Evolutionary conservation across 2,888 invertebrate genomes (phyloP), one percentile per base, ranked within the genome.

Genomic region (Hypselothyrea guttata): DNA sequence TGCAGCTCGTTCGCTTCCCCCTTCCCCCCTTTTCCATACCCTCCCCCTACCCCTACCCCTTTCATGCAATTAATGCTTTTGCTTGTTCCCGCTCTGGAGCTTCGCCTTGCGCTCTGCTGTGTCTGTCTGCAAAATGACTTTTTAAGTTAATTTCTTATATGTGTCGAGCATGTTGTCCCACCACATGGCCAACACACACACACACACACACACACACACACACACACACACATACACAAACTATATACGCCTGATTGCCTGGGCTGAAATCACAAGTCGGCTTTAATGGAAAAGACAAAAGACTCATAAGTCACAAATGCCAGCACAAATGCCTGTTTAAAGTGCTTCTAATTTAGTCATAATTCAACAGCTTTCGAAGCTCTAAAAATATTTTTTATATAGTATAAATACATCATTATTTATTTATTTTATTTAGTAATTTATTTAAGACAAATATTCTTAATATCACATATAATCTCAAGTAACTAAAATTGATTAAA

Each of bases 51-150:
- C 40, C 9, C 31, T 9, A 1, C 13, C 47, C 27, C 49, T 30
- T 37, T 74, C 82, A 84, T 69, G 83, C 78, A 79, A 84, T 79
- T 79, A 79, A 79, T 79, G 85, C 84, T 82, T 84, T 84, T 84
- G 71, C 42, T 67, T 57, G 42, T 54, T 52, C n/a, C n/a, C 55
- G 48, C 53, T 41, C 46, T 44, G 30, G 44, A 9, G 49, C 45
- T 34, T 35, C 35, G 30, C 27, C 53, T 47, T 12, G 27, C 15
- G 16, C 37, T 12, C 22, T 18, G 16, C 37, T 12, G 28, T 60
- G 60, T 67, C 60, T 73, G 65, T 59, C 71, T 40, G 79, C 61
- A 66, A 85, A 81, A 85, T 82, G 86, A 79, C 81, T 82, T 82
- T 81, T 85, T 81, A 85, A 82, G 86, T 84, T 79, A 81, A 81